These are phyloP conservation scores for Nyctibius bracteatus DNA, from an alignment of 2,113 vertebrate genomes.

Conservation along the genomic window DNA sequence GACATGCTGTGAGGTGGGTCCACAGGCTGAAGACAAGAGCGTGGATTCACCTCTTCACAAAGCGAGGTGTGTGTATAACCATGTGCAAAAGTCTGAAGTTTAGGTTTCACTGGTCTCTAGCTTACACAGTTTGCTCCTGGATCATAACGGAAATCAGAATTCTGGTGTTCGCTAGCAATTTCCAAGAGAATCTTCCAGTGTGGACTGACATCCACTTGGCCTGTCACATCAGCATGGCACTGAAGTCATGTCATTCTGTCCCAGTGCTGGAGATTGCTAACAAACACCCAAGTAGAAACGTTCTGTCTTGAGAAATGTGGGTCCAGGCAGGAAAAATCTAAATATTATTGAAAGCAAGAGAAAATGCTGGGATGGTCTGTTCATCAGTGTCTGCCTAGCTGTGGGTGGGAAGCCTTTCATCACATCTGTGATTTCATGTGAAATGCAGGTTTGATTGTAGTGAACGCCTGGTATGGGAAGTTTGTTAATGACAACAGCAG, in stretches of 20 bases:
- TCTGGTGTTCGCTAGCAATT: neutral
- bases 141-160: neutral
- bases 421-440: neutral
- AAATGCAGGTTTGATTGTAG: constrained; percentile 87
- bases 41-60: neutral
- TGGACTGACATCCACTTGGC: neutral
- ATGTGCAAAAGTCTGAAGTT: neutral
- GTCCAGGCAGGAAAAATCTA: neutral
- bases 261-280: neutral
- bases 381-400: neutral
- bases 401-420: neutral
- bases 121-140: neutral
- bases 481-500: constrained; percentile 94
- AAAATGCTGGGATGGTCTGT: neutral
- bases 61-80: neutral
- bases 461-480: constrained; percentile 98
- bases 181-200: neutral
- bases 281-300: neutral
- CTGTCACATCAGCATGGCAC: neutral
- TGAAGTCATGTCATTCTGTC: neutral
- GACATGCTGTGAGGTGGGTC: neutral
- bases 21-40: neutral
- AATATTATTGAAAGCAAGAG: neutral
- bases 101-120: neutral
- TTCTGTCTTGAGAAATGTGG: neutral